A percentile compares a stretch with the other conserved stretches of the same genome.
Conservation (phyloP, 1,140 invertebrate genomes). For the Listronotus bonariensis region DNA sequence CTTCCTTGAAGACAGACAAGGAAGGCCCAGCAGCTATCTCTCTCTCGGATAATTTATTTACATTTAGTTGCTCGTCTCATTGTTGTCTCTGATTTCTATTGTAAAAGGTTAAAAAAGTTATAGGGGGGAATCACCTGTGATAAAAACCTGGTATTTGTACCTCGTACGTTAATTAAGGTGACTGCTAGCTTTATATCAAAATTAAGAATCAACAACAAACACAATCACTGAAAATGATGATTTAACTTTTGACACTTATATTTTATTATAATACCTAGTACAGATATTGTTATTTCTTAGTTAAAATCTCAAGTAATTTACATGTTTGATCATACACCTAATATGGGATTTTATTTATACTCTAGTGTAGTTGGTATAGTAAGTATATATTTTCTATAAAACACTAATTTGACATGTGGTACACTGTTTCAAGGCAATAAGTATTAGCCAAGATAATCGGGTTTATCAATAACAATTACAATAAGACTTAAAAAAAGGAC, state of each 20-base stretch:
- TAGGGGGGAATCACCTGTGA: too few species aligned
- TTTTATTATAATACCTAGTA: conserved; percentile 19
- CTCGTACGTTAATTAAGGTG: too few species aligned
- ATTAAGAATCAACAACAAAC: neutral
- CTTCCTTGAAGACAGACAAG: too few species aligned
- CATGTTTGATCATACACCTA: conserved; percentile 29
- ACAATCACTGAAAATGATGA: conserved; percentile 11
- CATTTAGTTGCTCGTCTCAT: too few species aligned
- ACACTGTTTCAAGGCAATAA: conserved; percentile 29
- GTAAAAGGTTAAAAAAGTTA: too few species aligned
- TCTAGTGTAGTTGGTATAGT: conserved; percentile 6
- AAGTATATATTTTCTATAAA: conserved; percentile 25
- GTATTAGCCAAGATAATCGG: conserved; percentile 16
- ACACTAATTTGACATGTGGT: conserved; percentile 34
- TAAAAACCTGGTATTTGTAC: too few species aligned
- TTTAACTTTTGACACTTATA: conserved; percentile 9
- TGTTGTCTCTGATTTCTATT: too few species aligned
- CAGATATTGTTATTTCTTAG: conserved; percentile 17
- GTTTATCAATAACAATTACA: conserved; percentile 6
- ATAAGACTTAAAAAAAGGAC: conserved; percentile 3
- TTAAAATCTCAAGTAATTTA: conserved; percentile 26
- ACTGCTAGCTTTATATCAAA: too few species aligned
- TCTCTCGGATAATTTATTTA: too few species aligned
- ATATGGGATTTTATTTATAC: conserved; percentile 16
- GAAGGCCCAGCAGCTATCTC: too few species aligned